Evolutionary conservation across 92 coral and sea anemone species (phyloP), one percentile per base, ranked within the genome.

Genomic region (Diadumene lineata): DNA sequence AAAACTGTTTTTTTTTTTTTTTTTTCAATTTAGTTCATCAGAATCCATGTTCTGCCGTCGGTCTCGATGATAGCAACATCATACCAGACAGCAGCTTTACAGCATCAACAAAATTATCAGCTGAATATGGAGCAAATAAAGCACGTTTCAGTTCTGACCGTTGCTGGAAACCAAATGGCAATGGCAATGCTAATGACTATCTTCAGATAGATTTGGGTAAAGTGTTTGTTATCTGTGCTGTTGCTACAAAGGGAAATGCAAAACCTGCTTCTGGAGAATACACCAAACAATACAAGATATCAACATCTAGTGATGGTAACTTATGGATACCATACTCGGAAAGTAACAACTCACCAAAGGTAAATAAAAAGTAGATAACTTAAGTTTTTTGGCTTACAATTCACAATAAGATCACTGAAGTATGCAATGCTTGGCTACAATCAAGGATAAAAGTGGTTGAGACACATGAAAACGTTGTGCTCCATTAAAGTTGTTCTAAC

Each of bases 211-310:
- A 70, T 44, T 60, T 79, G 46, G 72, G 70, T 23, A 34, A 44
- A n/a, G 72, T 60, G 43, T 55, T 33, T 50, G 60, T 34, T 25
- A 63, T 79, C 31, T 79, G 84, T 79, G 84, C 71, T 44, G 13
- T 79, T 19, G 74, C 77, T 38, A 79, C 84, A 24, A 62, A 58
- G 50, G 80, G 86, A 22, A 53, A 53, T 53, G 60, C 60, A 3
- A 38, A 38, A 44, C 38, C 60, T 28, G 56, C 44, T 4, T 48
- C 60, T 4, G 6, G 7, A 0, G 26, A 79, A 31, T 79, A 77
- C 76, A 53, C 69, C 1, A 60, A 30, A 64, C 43, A 43, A 4
- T 79, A 79, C 70, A 24, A 38, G 7, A 30, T 79, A 43, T 67
- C 43, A 18, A 22, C 76, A 26, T 79, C 83, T 30, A 71, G 23